Percentiles rank a stretch among this genome's conserved stretches.
These are phyloP conservation scores for Teleogryllus oceanicus DNA, from an alignment of 2,888 invertebrate species.

Conservation along the genomic window DNA sequence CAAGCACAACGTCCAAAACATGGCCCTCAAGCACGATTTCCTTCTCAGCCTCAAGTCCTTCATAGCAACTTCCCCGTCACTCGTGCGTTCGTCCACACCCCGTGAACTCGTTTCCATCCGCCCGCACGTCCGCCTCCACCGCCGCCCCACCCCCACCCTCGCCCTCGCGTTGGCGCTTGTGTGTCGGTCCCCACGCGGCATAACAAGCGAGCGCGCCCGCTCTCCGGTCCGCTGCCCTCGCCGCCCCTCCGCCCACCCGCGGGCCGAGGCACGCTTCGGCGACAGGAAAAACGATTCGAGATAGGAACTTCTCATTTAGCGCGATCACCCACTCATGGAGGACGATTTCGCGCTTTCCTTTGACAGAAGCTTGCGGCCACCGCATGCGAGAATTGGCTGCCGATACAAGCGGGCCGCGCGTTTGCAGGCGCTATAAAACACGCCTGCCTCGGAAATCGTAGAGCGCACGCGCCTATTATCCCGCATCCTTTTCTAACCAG, in stretches of 20 bases:
- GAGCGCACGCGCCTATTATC: neutral
- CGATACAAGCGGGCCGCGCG: neutral
- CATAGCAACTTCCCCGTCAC: too few species aligned
- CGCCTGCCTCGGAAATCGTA: neutral
- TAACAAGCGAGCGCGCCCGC: slow-evolving; percentile 29
- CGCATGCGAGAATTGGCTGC: neutral
- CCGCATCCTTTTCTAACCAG: neutral
- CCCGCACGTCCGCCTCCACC: too few species aligned
- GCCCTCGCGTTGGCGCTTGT: too few species aligned
- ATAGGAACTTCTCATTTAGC: neutral
- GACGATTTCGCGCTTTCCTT: neutral
- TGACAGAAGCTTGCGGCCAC: neutral
- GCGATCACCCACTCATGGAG: slow-evolving; percentile 3
- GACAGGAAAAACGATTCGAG: slow-evolving; percentile 10
- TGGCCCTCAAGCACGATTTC: too few species aligned
- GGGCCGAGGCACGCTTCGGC: slow-evolving; percentile 20
- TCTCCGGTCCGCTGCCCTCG: slow-evolving; percentile 25
- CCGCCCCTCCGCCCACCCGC: slow-evolving; percentile 23
- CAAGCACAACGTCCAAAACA: too few species aligned
- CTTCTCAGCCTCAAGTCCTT: too few species aligned
- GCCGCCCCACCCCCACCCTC: too few species aligned
- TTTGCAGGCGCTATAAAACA: neutral
- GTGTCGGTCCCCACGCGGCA: neutral
- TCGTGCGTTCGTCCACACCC: too few species aligned
- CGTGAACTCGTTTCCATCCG: too few species aligned